Evolutionary conservation across 2,113 vertebrate genomes (phyloP), one percentile per base, ranked within the genome.

Genomic region (Haemorhous mexicanus): DNA sequence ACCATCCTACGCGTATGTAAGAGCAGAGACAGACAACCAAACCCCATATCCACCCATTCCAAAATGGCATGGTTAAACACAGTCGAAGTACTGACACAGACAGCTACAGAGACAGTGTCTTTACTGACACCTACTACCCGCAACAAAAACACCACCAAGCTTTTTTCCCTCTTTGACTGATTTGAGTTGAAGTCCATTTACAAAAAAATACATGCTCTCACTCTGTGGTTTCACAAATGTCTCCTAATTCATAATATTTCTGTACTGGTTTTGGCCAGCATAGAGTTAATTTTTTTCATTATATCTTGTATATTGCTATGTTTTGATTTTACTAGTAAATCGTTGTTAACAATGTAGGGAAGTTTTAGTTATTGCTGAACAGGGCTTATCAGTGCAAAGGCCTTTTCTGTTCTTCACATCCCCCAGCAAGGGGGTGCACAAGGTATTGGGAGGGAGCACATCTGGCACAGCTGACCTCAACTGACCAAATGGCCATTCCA

Each of bases 401-500:
- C 2, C 10, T 87, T 67, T 80, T 75, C 30, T 90, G 26, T 17
- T 75, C 56, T 62, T 53, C 11, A 49, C 0, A 7, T 61, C 50
- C 17, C 73, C 7, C 12, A 46, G 21, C 0, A 0, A 80, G 10
- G 10, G 3, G 5, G 1, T 16, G 1, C 47, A 72, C 11, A 67
- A n/a, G 32, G 22, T 0, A 1, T 1, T 87, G 18, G 2, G 18
- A 92, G 5, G 16, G 11, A 3, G 7, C 21, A 53, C 7, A 87
- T 4, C 18, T 63, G 37, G 16, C 11, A 58, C 37, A 87, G 18
- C 2, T 75, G 50, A 76, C 13, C 20, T 8, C 0, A 2, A 7
- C 5, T 23, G 56, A 61, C 56, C 37, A 43, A 66, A 83, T 35
- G 43, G 30, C 8, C n/a, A 44, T 47, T 62, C 37, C n/a, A 20